Evolutionary conservation across 35 echinoderm and acorn worm genomes (phyloP), one percentile per base, ranked within the genome.

Genomic region (Eucidaris tribuloides): DNA sequence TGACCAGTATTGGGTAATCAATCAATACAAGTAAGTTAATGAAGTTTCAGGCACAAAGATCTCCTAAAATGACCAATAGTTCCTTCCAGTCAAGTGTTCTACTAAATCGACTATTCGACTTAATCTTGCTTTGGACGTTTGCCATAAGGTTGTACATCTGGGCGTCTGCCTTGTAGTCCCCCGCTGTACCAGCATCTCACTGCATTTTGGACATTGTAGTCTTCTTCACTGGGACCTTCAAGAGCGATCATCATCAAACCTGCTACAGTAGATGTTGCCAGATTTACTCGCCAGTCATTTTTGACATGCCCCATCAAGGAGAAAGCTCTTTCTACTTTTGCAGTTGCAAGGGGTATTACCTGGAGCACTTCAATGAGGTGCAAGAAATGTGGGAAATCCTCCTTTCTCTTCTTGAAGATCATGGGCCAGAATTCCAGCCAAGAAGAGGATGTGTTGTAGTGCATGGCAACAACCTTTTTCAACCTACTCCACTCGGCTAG

Each of bases 361-460:
- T 72, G 66, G 30, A 72, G 66, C 6, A 72, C 66, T 43, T 72
- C 66, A 7, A 72, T 72, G 66, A 72, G 32, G 66, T 72, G 66
- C 3, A 72, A 72, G 30, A 72, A 72, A n/a, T 72, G 3, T n/a
- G 66, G 66, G 36, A 38, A 72, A 38, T 72, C 32, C 2, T 72
- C 66, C 66, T 72, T 72, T n/a, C 66, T 72, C 66, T 72, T 72
- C 66, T 13, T 38, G 32, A 72, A 38, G 32, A 72, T 3, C 32
- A 43, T 72, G 32, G 32, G 32, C 66, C 66, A 72, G 32, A 72
- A 72, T n/a, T 43, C 41, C 32, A 5, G 66, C 66, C 66, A 72
- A 24, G 66, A 38, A 38, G 66, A 38, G 66, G 32, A 19, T 72
- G 66, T 38, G 32, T 13, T 72, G 66, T 72, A 72, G 30, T 72